Percentiles rank a stretch among this genome's conserved stretches.
These are phyloP conservation scores for Callorhinus ursinus DNA, from an alignment of 2,113 vertebrate genomes.

Conservation along the genomic window DNA sequence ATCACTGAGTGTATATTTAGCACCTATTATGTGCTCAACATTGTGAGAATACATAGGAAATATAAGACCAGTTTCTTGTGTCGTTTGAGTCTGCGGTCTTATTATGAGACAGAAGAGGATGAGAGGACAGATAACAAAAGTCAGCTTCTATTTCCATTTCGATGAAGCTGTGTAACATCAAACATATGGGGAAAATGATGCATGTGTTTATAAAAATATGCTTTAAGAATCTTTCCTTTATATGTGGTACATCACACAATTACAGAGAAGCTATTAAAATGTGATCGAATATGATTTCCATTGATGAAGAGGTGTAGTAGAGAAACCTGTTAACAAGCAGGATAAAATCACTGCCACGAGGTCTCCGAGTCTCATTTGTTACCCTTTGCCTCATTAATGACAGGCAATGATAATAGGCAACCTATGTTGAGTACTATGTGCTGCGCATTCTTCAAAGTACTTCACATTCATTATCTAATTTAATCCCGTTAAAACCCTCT, in stretches of 20 bases:
- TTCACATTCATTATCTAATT: slow-evolving; percentile 37
- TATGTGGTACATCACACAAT: not conserved
- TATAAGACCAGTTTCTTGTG: not conserved
- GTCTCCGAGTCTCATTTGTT: not conserved
- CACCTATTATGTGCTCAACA: slow-evolving; percentile 55
- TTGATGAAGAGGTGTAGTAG: not conserved
- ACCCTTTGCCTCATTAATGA: slow-evolving; percentile 17
- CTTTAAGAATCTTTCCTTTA: slow-evolving; percentile 12
- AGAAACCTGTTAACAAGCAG: not conserved
- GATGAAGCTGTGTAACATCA: slow-evolving; percentile 22
- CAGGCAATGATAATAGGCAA: not conserved
- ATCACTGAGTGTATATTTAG: slow-evolving; percentile 66
- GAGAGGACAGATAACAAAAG: not conserved
- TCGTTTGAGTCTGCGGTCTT: not conserved
- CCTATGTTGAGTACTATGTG: not conserved
- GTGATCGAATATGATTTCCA: not conserved
- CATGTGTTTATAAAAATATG: not conserved
- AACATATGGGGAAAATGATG: not conserved
- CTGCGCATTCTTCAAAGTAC: not conserved
- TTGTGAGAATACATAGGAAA: slow-evolving; percentile 36
- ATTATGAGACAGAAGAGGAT: not conserved
- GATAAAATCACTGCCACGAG: not conserved
- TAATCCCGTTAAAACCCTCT: not conserved
- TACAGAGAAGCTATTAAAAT: slow-evolving; percentile 27
- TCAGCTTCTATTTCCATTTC: not conserved